Conservation (phyloP, 1,140 invertebrate genomes). For the Ceratosolen fusciceps region DNA sequence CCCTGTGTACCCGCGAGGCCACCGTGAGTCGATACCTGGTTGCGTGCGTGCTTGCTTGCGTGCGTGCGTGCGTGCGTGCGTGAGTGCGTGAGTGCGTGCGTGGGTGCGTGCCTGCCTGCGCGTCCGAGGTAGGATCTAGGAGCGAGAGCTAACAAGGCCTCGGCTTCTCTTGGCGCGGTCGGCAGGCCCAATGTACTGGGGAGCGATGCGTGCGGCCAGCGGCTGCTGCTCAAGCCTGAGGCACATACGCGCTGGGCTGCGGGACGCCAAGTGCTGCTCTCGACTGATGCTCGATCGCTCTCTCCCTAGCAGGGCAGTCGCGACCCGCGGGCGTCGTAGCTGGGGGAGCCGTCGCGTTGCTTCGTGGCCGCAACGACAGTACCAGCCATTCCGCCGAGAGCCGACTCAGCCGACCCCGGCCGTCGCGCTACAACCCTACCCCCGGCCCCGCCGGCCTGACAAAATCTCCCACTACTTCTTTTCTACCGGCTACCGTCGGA, state of each 20-base stretch:
- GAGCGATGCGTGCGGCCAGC: background rate
- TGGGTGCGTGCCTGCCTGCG: background rate
- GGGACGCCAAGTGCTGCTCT: slow-evolving; percentile 14
- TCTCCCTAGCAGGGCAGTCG: slow-evolving; percentile 2
- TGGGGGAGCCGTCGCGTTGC: slow-evolving; percentile 5
- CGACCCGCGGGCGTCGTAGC: background rate
- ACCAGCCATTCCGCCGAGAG: slow-evolving; percentile 19
- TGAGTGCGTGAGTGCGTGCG: background rate
- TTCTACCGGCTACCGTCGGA: too few relatives aligned
- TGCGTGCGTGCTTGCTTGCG: background rate
- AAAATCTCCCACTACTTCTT: too few relatives aligned
- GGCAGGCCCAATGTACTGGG: background rate
- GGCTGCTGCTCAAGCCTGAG: slow-evolving; percentile 11
- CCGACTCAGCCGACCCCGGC: slow-evolving; percentile 25
- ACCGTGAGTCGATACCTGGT: too few relatives aligned
- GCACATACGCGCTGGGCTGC: slow-evolving; percentile 11
- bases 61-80: background rate
- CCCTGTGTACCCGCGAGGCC: too few relatives aligned
- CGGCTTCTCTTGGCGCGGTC: background rate
- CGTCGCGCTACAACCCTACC: slow-evolving; percentile 4
- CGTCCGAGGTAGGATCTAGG: background rate
- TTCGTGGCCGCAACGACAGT: slow-evolving; percentile 6
- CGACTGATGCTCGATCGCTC: slow-evolving; percentile 18
- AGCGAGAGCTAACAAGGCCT: background rate
- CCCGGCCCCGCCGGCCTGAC: background rate